These are phyloP conservation scores for Lepidotrigona ventralis DNA, from an alignment of 1,140 invertebrate genomes.

Conservation along the genomic window DNA sequence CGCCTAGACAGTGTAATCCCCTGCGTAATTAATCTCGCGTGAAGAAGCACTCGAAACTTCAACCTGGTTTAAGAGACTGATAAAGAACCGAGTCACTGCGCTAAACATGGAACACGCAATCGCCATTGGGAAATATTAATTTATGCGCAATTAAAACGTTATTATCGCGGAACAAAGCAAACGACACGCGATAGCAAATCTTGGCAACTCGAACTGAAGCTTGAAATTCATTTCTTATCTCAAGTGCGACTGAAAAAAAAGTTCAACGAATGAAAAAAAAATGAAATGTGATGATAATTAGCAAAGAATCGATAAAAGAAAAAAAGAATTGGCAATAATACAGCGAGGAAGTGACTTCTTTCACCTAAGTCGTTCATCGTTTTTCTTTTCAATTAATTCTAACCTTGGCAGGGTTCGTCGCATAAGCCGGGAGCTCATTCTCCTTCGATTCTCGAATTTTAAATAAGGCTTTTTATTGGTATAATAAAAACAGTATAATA, in stretches of 20 bases:
- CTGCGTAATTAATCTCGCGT: neutral
- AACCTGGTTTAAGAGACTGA: neutral
- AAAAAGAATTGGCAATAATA: neutral
- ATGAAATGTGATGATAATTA: neutral
- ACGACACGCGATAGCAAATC: too few relatives aligned
- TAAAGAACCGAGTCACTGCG: neutral
- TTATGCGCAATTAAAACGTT: neutral
- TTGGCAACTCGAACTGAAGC: neutral
- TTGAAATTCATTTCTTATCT: neutral
- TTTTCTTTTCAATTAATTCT: constrained; percentile 30
- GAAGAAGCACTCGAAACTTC: neutral
- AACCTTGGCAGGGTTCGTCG: neutral
- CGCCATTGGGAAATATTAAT: neutral
- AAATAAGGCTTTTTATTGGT: constrained; percentile 6
- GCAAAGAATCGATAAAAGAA: neutral
- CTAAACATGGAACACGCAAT: neutral
- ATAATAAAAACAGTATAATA: too few relatives aligned
- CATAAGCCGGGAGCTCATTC: neutral
- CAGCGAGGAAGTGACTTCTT: neutral
- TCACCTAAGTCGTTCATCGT: neutral
- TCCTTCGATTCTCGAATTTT: constrained; percentile 16
- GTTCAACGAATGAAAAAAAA: neutral
- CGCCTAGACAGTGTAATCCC: neutral
- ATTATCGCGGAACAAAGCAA: neutral
- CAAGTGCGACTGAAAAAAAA: neutral